phyloP scores from a whole-genome alignment of 1,140 invertebrate species.

The Holcopasites calliopsidis region DNA sequence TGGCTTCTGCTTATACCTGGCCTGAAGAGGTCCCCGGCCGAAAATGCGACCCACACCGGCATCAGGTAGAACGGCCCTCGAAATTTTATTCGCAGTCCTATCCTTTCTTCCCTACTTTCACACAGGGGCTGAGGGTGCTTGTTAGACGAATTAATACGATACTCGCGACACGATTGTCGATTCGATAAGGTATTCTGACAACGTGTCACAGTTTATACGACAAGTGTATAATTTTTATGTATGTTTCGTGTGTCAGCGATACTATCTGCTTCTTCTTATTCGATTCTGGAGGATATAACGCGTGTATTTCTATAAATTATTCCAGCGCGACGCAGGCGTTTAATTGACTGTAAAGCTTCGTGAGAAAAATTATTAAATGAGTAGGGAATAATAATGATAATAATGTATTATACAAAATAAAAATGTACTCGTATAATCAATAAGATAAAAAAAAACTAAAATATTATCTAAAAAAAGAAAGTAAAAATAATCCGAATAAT shows the following conservation, averaged over 20 bases:
- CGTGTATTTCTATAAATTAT: background rate
- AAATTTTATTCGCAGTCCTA: background rate
- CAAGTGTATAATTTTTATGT: background rate
- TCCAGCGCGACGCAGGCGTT: too few relatives aligned
- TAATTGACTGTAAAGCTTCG: too few relatives aligned
- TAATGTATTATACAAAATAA: too few relatives aligned
- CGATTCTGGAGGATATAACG: background rate
- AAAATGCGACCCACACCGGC: background rate
- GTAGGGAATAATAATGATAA: too few relatives aligned
- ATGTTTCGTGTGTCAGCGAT: background rate
- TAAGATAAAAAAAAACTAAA: too few relatives aligned
- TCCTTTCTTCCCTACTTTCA: too few relatives aligned
- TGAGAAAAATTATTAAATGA: too few relatives aligned
- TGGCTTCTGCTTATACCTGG: conserved; percentile 3
- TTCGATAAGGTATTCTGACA: background rate
- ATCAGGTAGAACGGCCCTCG: background rate
- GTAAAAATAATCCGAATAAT: too few relatives aligned
- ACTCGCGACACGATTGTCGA: background rate
- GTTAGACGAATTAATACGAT: background rate
- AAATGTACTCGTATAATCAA: too few relatives aligned
- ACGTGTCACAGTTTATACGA: background rate
- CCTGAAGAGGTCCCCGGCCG: background rate
- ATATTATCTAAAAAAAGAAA: too few relatives aligned
- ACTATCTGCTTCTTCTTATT: background rate
- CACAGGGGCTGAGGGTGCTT: too few relatives aligned